Evolutionary conservation across 2,888 invertebrate species (phyloP), one percentile per base, ranked within the genome.

Genomic region (Alloplasta piceator): DNA sequence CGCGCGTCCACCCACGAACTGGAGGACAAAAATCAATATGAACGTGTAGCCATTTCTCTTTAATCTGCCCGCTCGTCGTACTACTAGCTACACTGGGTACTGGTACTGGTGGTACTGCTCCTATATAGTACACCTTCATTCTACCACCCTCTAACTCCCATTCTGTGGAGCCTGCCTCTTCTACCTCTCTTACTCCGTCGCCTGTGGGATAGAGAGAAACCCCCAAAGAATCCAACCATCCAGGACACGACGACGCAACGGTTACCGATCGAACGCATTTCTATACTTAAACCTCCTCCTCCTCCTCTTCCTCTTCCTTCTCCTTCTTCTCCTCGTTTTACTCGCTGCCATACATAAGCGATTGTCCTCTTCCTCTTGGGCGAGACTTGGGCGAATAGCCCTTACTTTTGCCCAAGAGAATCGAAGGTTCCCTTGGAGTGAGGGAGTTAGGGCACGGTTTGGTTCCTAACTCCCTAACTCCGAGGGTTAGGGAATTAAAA

Each of bases 41-140:
- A 91, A 91, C 91, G 91, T 92, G 92, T 91, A 92, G 91, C 92
- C 91, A 92, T 91, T 91, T 89, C 92, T 92, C 91, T 92, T 92
- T 92, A 92, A 92, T 92, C 91, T 91, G 90, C 90, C 91, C 67
- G 81, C 74, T 88, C 90, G 26, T 26, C 26, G 90, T 89, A 90
- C 90, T 78, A 85, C 83, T 74, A 77, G 55, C 83, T 76, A 63
- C 74, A 80, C 73, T 80, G 77, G 78, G 78, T 78, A 78, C 77
- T 70, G 78, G 66, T 61, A 78, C 72, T 68, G 61, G 39, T 67
- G 56, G 66, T 71, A 72, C 71, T 67, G 71, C 63, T 64, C 61
- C 63, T 63, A 39, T 61, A 36, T 50, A 68, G 14, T 52, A 6
- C 14, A 14, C 14, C 52, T 7, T 52, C 73, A 56, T 63, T n/a